Conservation (phyloP, 2,888 invertebrate species). For the Drosophila histrio region DNA sequence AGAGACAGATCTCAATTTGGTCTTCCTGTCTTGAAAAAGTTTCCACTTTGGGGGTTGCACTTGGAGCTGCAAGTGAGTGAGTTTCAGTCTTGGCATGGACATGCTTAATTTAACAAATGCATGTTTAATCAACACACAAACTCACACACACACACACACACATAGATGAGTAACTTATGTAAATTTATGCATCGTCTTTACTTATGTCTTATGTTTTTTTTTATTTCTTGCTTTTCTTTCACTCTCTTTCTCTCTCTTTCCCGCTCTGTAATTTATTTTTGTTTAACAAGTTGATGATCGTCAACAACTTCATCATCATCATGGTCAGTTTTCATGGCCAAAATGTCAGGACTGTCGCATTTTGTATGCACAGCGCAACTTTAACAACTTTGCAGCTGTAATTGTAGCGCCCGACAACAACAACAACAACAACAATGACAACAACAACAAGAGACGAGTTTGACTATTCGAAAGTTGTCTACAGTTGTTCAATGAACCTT, state of each 20-base stretch:
- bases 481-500: constrained; percentile 69
- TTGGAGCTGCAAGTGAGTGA: constrained; percentile 19
- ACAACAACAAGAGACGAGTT: constrained; percentile 3
- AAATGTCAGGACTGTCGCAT: constrained; percentile 33
- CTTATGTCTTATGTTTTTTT: not conserved
- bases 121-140: constrained; percentile 49
- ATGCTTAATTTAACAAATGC: constrained; percentile 71
- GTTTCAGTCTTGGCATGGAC: constrained; percentile 13
- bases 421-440: constrained; percentile 25
- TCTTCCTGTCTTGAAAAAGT: constrained; percentile 30
- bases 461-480: constrained; percentile 67
- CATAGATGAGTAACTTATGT: constrained; percentile 29
- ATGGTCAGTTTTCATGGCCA: constrained; percentile 64
- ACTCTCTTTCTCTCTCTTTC: constrained; percentile 2
- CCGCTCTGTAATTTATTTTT: constrained; percentile 16
- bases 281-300: constrained; percentile 23
- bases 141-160: constrained; percentile 12
- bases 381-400: constrained; percentile 40
- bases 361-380: constrained; percentile 31
- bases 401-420: constrained; percentile 52
- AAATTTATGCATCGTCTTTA: constrained; percentile 42
- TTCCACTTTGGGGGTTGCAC: constrained; percentile 14
- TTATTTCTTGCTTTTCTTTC: not conserved
- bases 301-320: constrained; percentile 2
- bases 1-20: constrained; percentile 4